A percentile compares a stretch with the other conserved stretches of the same genome.
Conservation (phyloP, 2,797 vertebrate species). For the Morelia viridis region DNA sequence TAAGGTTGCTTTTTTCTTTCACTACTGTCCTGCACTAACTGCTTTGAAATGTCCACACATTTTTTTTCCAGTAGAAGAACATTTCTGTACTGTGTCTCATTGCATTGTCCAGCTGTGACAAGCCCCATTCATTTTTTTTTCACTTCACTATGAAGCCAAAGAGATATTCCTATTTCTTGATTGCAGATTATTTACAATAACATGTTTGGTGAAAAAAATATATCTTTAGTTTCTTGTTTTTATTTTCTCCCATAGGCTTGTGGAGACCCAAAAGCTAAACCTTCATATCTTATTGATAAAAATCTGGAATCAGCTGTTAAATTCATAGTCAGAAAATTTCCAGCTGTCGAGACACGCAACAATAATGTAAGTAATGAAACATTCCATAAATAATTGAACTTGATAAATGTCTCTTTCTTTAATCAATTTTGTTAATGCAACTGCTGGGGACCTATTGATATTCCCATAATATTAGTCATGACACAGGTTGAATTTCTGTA, state of each 20-base stretch:
- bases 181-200: conserved; percentile 67
- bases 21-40: conserved; percentile 82
- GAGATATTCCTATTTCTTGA: conserved; percentile 71
- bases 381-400: neutral
- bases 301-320: conserved; percentile 98
- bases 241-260: conserved; percentile 86
- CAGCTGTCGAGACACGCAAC: conserved; percentile 95
- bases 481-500: neutral
- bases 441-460: neutral
- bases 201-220: conserved; percentile 46
- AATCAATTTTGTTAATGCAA: neutral
- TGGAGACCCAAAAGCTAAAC: conserved; percentile 98
- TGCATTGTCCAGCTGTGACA: conserved; percentile 83
- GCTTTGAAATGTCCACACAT: conserved; percentile 79
- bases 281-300: conserved; percentile 98
- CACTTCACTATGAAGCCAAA: conserved; percentile 72
- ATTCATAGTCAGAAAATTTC: conserved; percentile 99
- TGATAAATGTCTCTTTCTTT: neutral
- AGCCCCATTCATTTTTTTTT: conserved; percentile 78
- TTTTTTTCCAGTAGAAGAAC: conserved; percentile 80
- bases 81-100: conserved; percentile 80
- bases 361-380: conserved; percentile 89
- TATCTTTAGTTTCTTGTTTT: conserved; percentile 56
- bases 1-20: conserved; percentile 78
- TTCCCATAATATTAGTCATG: neutral